Percentiles rank a stretch among this genome's conserved stretches.
Evolutionary conservation across 1,140 invertebrate species (phyloP).

Genomic region (Dysdera silvatica): DNA sequence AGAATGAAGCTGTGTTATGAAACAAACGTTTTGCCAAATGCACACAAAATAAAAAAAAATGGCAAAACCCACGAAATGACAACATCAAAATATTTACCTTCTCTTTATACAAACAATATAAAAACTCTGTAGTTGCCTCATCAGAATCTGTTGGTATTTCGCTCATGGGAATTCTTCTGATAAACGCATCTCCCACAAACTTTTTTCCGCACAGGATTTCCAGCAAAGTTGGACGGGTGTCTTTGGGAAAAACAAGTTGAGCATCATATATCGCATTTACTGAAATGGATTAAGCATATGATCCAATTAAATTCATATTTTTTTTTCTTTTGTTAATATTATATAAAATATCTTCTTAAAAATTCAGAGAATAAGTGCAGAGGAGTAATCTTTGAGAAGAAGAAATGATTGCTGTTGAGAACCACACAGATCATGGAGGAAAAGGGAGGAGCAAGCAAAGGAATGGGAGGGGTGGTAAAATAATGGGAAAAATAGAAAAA

Average conservation of each 20-base stretch:
- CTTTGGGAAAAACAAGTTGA: conserved; percentile 32
- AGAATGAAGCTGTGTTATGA: background rate
- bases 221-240: conserved; percentile 59
- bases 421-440: too few relatives aligned
- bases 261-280: conserved; percentile 32
- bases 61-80: conserved; percentile 10
- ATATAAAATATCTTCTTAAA: too few relatives aligned
- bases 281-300: too few relatives aligned
- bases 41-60: background rate
- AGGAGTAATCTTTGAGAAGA: too few relatives aligned
- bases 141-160: conserved; percentile 67
- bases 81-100: too few relatives aligned
- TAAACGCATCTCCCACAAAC: conserved; percentile 65
- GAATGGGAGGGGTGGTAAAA: too few relatives aligned
- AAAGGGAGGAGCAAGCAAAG: too few relatives aligned
- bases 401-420: too few relatives aligned
- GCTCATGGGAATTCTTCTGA: conserved; percentile 70
- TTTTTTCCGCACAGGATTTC: conserved; percentile 70
- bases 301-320: too few relatives aligned
- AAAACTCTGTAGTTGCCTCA: conserved; percentile 65
- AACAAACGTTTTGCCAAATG: background rate
- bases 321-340: too few relatives aligned
- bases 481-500: too few relatives aligned
- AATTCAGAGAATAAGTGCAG: too few relatives aligned
- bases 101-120: conserved; percentile 67